These are phyloP conservation scores for Isaurus tuberculatus DNA, from an alignment of 92 coral and sea anemone species.

Conservation along the genomic window DNA sequence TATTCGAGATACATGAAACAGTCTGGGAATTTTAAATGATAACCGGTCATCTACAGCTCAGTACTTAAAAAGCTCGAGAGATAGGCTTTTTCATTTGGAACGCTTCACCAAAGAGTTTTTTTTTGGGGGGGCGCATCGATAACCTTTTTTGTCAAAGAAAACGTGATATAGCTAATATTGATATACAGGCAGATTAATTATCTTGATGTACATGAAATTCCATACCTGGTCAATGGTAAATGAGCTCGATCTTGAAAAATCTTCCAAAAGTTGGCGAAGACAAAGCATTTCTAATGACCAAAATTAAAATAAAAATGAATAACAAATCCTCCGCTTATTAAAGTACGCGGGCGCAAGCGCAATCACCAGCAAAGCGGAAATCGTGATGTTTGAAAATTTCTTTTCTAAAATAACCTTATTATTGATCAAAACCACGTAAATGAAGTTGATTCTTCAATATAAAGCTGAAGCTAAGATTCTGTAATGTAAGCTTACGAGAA, in stretches of 20 bases:
- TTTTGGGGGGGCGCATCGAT: not conserved
- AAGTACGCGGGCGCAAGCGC: not conserved
- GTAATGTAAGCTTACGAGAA: too few relatives aligned
- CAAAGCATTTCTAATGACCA: not conserved
- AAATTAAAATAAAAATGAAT: not conserved
- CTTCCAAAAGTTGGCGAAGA: constrained; percentile 33
- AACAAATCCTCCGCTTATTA: not conserved
- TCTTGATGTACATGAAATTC: not conserved
- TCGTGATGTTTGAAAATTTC: not conserved
- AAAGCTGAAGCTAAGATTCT: too few relatives aligned
- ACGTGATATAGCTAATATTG: not conserved
- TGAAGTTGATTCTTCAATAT: too few relatives aligned
- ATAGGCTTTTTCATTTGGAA: not conserved
- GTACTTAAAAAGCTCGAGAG: not conserved
- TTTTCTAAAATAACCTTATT: too few relatives aligned
- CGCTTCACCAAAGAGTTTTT: too few relatives aligned
- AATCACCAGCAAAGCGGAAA: constrained; percentile 9
- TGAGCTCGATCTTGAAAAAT: constrained; percentile 24
- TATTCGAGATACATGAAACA: not conserved
- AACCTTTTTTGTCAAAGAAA: not conserved
- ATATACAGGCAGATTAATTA: too few relatives aligned
- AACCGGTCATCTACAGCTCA: not conserved
- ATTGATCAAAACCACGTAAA: too few relatives aligned
- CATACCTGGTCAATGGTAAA: constrained; percentile 46
- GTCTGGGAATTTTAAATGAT: not conserved